A percentile compares a stretch with the other conserved stretches of the same genome.
Evolutionary conservation across 2,113 vertebrate genomes (phyloP).

Genomic region (Amblyopsis rosae): DNA sequence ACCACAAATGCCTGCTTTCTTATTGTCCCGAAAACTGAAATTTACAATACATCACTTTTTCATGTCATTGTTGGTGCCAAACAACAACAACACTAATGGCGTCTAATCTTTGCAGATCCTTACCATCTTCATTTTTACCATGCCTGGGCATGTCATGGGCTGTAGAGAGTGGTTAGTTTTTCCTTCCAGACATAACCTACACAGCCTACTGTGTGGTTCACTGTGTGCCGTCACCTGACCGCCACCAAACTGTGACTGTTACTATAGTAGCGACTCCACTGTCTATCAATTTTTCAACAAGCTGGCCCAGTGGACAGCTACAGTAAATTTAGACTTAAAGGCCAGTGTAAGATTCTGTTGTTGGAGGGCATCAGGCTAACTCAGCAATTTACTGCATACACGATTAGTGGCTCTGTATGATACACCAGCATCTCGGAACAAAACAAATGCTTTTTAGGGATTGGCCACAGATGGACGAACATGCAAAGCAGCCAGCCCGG

Average conservation of each 20-base stretch:
- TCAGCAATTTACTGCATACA: too few relatives aligned
- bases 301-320: constrained; percentile 40
- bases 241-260: constrained; percentile 53
- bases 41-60: neutral
- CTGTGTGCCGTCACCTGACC: constrained; percentile 58
- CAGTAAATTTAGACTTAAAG: constrained; percentile 29
- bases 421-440: too few relatives aligned
- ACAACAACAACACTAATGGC: neutral
- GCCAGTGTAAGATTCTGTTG: too few relatives aligned
- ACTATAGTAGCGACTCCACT: constrained; percentile 65
- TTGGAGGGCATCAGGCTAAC: too few relatives aligned
- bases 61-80: too few relatives aligned
- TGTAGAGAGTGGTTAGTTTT: constrained; percentile 39
- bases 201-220: constrained; percentile 6
- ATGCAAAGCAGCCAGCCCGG: too few relatives aligned
- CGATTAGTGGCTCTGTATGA: too few relatives aligned
- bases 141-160: constrained; percentile 36
- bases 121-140: constrained; percentile 56
- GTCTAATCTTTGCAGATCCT: constrained; percentile 24
- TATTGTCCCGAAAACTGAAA: constrained; percentile 4
- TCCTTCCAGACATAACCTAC: constrained; percentile 32
- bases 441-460: too few relatives aligned
- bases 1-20: constrained; percentile 48
- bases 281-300: constrained; percentile 68
- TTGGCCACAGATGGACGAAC: too few relatives aligned